Conservation (phyloP, 2,888 invertebrate genomes). For the Elaeidobius kamerunicus region DNA sequence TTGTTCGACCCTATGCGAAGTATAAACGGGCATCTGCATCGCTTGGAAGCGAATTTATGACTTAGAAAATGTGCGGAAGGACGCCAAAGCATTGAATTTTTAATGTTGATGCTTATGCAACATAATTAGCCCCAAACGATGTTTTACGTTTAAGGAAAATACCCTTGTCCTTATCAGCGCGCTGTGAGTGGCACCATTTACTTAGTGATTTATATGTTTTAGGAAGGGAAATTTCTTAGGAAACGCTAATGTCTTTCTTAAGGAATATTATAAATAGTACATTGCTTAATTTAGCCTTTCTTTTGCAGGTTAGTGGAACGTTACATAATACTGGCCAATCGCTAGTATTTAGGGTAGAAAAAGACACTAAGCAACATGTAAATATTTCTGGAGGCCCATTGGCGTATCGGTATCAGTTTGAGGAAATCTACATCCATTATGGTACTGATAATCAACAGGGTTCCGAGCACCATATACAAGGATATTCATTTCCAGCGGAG, state of each 20-base stretch:
- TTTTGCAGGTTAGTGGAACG: conserved; percentile 75
- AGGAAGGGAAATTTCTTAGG: no score
- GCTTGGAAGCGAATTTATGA: conserved; percentile 6
- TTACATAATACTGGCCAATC: conserved; percentile 94
- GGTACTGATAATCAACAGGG: conserved; percentile 86
- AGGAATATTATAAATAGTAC: no score
- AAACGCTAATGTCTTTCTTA: no score
- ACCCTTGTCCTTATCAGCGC: no score
- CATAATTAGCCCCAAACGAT: conserved; percentile 2
- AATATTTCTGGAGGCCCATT: conserved; percentile 96
- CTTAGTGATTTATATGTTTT: no score
- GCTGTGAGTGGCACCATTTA: no score
- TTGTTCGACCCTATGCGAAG: background rate
- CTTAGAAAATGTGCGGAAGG: conserved; percentile 1
- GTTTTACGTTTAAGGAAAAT: background rate
- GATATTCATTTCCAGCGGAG: conserved; percentile 96
- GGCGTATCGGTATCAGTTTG: conserved; percentile 92
- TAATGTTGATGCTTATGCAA: conserved; percentile 8
- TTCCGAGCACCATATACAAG: conserved; percentile 94
- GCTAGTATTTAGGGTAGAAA: conserved; percentile 86
- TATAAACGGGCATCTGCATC: conserved; percentile 2
- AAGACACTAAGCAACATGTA: conserved; percentile 85
- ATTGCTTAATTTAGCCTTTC: no score
- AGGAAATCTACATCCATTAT: conserved; percentile 94
- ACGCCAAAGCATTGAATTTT: conserved; percentile 4